Percentiles rank a stretch among this genome's conserved stretches.
phyloP scores from a whole-genome alignment of 1,140 invertebrate species.

The Spodoptera frugiperda region DNA sequence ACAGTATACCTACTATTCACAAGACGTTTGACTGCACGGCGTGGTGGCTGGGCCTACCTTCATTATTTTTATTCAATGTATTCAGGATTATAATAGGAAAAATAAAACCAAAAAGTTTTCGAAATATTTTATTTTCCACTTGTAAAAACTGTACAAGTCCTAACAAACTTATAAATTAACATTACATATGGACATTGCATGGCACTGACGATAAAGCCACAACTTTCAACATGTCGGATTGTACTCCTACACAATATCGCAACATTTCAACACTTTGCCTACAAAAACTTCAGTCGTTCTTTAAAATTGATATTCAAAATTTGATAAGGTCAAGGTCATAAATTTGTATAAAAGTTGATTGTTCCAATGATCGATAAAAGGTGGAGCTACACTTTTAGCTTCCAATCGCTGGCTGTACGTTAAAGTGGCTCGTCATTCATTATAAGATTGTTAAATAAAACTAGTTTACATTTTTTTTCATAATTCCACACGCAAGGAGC shows the following conservation, averaged over 20 bases:
- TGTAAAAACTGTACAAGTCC: constrained; percentile 86
- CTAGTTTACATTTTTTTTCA: constrained; percentile 26
- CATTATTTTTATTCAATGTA: no score
- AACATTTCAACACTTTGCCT: constrained; percentile 55
- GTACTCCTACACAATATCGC: constrained; percentile 57
- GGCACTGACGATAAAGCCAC: constrained; percentile 82
- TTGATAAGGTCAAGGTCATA: constrained; percentile 42
- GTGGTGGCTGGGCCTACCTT: no score
- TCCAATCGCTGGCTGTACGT: constrained; percentile 32
- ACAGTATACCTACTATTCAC: no score
- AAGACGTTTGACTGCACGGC: no score
- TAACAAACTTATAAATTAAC: constrained; percentile 85
- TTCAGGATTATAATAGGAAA: background rate
- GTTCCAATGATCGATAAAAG: constrained; percentile 37
- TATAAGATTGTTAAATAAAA: constrained; percentile 36
- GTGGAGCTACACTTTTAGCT: constrained; percentile 23
- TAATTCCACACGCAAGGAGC: constrained; percentile 40
- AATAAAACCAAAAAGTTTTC: constrained; percentile 45
- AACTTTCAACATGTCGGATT: constrained; percentile 58
- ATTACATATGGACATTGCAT: constrained; percentile 84
- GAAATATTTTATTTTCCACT: constrained; percentile 85
- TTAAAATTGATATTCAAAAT: constrained; percentile 49
- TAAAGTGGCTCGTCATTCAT: constrained; percentile 37
- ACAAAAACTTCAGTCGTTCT: constrained; percentile 62
- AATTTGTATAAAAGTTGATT: constrained; percentile 46